phyloP scores from a whole-genome alignment of 2,797 vertebrate species.

The Sebastes vulpes region DNA sequence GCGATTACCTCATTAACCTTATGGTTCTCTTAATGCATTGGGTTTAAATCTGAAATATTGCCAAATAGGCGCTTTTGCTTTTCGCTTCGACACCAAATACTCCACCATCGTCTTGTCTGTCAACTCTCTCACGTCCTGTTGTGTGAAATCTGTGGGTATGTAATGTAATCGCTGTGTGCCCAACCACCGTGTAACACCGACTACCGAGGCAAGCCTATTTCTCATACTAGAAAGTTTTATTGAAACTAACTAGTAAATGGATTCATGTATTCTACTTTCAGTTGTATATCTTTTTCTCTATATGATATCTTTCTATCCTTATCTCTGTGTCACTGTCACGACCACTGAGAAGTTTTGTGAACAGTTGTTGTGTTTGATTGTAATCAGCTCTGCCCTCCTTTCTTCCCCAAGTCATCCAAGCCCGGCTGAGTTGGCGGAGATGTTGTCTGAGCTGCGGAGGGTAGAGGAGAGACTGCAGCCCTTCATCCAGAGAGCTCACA shows the following conservation, averaged over 20 bases:
- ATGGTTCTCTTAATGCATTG: no score
- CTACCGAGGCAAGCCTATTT: no score
- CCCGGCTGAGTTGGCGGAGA: slow-evolving; percentile 90
- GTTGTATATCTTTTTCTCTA: not conserved
- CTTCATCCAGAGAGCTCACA: slow-evolving; percentile 91
- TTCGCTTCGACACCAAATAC: no score
- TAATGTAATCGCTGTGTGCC: no score
- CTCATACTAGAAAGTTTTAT: not conserved
- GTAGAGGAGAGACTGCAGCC: slow-evolving; percentile 92
- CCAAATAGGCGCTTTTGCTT: no score
- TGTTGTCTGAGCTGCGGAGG: slow-evolving; percentile 90
- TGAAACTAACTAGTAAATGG: not conserved
- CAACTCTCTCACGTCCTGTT: no score
- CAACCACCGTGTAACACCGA: no score
- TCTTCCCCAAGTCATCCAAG: slow-evolving; percentile 86
- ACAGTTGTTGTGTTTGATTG: not conserved
- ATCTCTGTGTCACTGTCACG: not conserved
- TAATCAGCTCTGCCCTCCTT: not conserved
- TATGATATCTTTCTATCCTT: not conserved
- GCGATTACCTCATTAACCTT: no score
- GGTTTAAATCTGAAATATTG: no score
- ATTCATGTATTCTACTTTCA: not conserved
- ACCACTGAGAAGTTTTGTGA: not conserved
- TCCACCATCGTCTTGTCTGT: no score
- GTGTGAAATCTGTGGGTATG: no score